Evolutionary conservation across 2,113 vertebrate genomes (phyloP), one percentile per base, ranked within the genome.

Genomic region (Castor canadensis): DNA sequence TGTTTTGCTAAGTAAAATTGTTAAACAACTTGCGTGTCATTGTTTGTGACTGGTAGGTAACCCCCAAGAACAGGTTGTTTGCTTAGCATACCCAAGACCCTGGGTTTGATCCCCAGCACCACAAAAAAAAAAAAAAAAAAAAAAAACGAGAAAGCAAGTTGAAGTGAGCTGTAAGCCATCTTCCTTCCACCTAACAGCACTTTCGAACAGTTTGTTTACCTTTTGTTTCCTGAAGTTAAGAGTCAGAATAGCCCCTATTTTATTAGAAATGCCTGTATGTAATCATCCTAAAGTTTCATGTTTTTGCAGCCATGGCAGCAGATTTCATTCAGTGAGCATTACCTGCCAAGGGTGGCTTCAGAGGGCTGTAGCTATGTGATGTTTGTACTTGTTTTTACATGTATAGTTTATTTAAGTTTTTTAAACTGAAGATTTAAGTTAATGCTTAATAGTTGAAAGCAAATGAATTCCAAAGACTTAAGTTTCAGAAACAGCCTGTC

Each of bases 381-480:
- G 94, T 96, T 93, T 95, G 75, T 60, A 94, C 95, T 94, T 97
- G 86, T 97, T 92, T 98, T 97, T 95, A 96, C 35, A 82, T 80
- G 69, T 45, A n/a, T 87, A 95, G 86, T 52, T 97, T 96, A 81
- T 67, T n/a, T 94, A 86, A 84, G 89, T 95, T 85, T 82, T 96
- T 95, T 85, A 90, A 95, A 95, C 89, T 96, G 60, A 96, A 95
- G 94, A 93, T 76, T n/a, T 95, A 97, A 89, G 96, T 93, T 93
- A 83, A 84, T 64, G 89, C 89, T 92, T 93, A 91, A 6, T 97
- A 95, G 96, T 89, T 95, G 75, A 96, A 97, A 97, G 95, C 96
- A 96, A 72, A 93, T 72, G 95, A 97, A 98, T 96, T 97, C 98
- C 98, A 97, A 97, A 97, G 96, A 96, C n/a, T 91, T 28, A 77